Evolutionary conservation across 2,797 vertebrate species (phyloP), one percentile per base, ranked within the genome.

Genomic region (Mormyrus hasselquistii): DNA sequence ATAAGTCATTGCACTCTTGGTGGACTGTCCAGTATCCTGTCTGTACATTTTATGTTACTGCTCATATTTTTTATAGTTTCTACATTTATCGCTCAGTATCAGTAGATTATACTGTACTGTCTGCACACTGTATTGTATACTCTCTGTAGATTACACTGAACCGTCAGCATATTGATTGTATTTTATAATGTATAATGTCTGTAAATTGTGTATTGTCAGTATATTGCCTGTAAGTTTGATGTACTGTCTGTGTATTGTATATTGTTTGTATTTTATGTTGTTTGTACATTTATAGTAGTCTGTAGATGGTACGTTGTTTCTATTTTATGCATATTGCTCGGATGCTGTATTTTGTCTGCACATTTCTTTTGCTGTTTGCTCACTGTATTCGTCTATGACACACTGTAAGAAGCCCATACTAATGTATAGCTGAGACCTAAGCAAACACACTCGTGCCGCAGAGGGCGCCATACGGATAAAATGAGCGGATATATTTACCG

Each of bases 401-500:
- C 38, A 84, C 19, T 84, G 47, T 49, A 50, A 84, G 76, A 83
- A 83, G 6, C 7, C 76, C 16, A 83, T 44, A 73, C 65, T 73
- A 73, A 38, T 62, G 59, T 25, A 62, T 73, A 73, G 65, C 65
- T 6, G 29, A 73, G 3, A 73, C 29, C 65, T 9, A 41, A 19
- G 12, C 16, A 19, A 76, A 19, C 5, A 19, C 2, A 44, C 34
- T 16, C 6, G 5, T 16, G 38, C 73, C n/a, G 19, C 12, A 44
- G 73, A 79, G 73, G 73, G 73, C 38, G 38, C 73, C 41, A 79
- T 44, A 79, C 41, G 3, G 44, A 79, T 16, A 3, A 19, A n/a
- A 79, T 3, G 16, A 44, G 29, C 12, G 4, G 52, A 10, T 44
- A 52, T 44, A 59, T 59, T 86, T 95, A 98, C 98, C 98, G 89